Evolutionary conservation across 2,797 vertebrate genomes (phyloP), one percentile per base, ranked within the genome.

Genomic region (Micromesistius poutassou): DNA sequence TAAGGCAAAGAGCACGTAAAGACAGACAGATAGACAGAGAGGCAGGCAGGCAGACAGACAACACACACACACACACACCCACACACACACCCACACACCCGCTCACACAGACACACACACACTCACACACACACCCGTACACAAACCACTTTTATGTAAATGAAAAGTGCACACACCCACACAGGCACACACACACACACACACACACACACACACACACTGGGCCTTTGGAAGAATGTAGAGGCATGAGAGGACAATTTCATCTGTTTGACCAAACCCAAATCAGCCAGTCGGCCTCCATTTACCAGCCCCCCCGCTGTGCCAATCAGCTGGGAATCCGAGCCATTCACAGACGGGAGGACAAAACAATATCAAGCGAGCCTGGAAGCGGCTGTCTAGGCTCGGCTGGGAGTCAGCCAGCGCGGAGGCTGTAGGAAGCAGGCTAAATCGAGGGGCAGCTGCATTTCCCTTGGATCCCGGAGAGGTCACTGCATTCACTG

Each of bases 191-290:
- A 36, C 38, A 70, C n/a, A 46, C 62, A 76, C 31, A 19, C 77
- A 31, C 50, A 22, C 77, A 62, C 40, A 8, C 77, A 70, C 77
- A 36, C 72, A 68, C 77, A 74, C 73, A n/a, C 46, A 36, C 19
- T 22, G 12, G n/a, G 66, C 74, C 78, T 77, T 71, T 77, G 76
- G 85, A 83, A 78, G 81, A 75, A 83, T 79, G 71, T 76, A 82
- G 72, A 82, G 85, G 85, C 80, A 83, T 50, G 80, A 80, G 82
- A 83, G 78, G 81, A 85, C 80, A 86, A 88, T 89, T 85, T 87
- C 83, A 89, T 88, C 74, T 86, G 71, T 88, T 87, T 78, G 81
- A 82, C 81, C 78, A 78, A 88, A 89, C 81, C 81, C 81, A 90
- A 85, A 89, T 91, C 84, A 86, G 84, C 83, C 77, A 78, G 22